phyloP scores from a whole-genome alignment of 53 echinoderm and acorn worm genomes.

The Temnopleurus reevesii region DNA sequence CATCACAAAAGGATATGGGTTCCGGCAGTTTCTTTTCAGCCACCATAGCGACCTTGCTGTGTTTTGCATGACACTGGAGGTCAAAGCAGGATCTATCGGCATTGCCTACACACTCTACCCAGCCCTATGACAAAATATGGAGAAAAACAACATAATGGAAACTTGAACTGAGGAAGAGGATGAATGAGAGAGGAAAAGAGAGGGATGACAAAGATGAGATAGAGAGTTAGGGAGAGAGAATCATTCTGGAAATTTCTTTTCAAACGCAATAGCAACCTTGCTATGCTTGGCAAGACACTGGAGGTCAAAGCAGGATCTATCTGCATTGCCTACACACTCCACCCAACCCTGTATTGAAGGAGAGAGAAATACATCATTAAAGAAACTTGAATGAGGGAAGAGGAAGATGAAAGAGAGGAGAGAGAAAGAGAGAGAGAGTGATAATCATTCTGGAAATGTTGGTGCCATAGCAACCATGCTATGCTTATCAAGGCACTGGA shows the following conservation, averaged over 20 bases:
- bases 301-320: conserved; percentile 93
- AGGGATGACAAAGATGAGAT: no score
- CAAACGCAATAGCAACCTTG: conserved; percentile 87
- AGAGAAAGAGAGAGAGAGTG: no score
- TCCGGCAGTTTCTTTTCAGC: conserved; percentile 93
- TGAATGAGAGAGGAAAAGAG: no score
- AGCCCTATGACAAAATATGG: no score
- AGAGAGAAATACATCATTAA: no score
- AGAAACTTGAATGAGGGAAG: no score
- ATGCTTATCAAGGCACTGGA: conserved; percentile 67
- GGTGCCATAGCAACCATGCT: conserved; percentile 82
- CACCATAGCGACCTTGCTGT: conserved; percentile 82
- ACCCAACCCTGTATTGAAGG: conserved; percentile 99
- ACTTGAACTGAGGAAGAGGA: no score
- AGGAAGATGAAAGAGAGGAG: no score
- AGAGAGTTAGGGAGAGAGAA: no score
- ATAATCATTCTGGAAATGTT: no score
- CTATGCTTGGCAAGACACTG: conserved; percentile 73
- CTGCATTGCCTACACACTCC: conserved; percentile 97
- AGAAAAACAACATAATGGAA: no score
- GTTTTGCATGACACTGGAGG: conserved; percentile 73
- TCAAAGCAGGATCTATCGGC: conserved; percentile 98
- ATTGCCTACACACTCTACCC: conserved; percentile 98
- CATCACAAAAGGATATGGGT: conserved; percentile 88
- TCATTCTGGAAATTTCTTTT: conserved; percentile 90